Base-by-base conservation (phyloP, 2,888 invertebrate genomes). In the Germaria angustata region DNA sequence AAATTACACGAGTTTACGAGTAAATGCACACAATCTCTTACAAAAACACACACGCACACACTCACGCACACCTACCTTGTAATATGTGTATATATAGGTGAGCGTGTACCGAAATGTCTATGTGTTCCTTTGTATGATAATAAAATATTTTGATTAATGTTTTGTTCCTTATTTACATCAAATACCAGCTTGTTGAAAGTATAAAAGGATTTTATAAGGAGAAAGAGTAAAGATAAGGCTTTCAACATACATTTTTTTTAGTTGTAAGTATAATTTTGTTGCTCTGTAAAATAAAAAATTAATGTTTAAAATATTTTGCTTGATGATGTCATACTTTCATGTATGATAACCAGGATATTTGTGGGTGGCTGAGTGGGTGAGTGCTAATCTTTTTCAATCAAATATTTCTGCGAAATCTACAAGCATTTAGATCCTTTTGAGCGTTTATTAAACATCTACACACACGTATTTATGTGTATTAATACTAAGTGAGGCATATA, bases 391-490 rank as follows among this genome's bases (percentile, higher is more conserved):
- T 32, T 57, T 46, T 66, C 66, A 66, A 76, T 76, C 57, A 76
- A 59, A 1, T 6, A 28, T 32, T 15, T 51, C 39, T 41, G 32
- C n/a, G 34, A 49, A 44, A 53, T 28, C 39, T 2, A 20, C 28
- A 51, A 9, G 49, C 49, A 34, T 73, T 61, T 32, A 51, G 32
- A 77, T 63, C 36, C 22, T 53, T 68, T 77, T 77, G 51, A 77
- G 22, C 51, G 61, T 77, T 77, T 61, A 53, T 61, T 61, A 59
- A 68, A 59, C 59, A 51, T 41, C 17, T 15, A n/a, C 69, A 51
- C 61, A 51, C 59, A 66, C 57, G 41, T 7, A 77, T 53, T 53
- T n/a, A n/a, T n/a, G n/a, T n/a, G n/a, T n/a, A n/a, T 61, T 1
- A 34, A 1, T 8, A 41, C 7, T 28, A 51, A 69, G 24, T 77